These are phyloP conservation scores for Choreutis nemorana DNA, from an alignment of 2,888 invertebrate genomes.

Conservation along the genomic window DNA sequence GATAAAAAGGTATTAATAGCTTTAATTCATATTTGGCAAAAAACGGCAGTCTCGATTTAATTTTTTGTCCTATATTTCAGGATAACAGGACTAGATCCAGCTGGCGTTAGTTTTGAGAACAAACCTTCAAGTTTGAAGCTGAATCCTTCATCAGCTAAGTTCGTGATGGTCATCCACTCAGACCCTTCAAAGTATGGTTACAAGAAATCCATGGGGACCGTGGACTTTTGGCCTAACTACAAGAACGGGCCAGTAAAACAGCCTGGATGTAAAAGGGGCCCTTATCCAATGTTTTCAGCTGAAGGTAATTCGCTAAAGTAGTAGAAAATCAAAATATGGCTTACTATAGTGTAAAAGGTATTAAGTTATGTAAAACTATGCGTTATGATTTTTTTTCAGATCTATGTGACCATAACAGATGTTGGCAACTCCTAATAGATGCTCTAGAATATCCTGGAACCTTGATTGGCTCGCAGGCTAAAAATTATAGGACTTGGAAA, in stretches of 20 bases:
- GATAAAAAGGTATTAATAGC: too few species aligned
- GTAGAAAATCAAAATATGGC: slow-evolving; percentile 1
- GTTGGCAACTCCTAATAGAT: slow-evolving; percentile 37
- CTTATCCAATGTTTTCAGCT: slow-evolving; percentile 24
- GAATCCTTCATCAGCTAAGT: slow-evolving; percentile 28
- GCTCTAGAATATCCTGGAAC: slow-evolving; percentile 30
- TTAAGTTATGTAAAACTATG: neutral
- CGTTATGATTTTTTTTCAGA: slow-evolving; percentile 22
- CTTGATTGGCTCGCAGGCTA: slow-evolving; percentile 34
- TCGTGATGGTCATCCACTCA: slow-evolving; percentile 38
- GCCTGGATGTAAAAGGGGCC: slow-evolving; percentile 32
- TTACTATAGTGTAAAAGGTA: slow-evolving; percentile 4
- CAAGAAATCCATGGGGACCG: slow-evolving; percentile 26
- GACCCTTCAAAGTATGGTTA: slow-evolving; percentile 45
- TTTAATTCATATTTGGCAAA: neutral
- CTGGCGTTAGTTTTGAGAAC: slow-evolving; percentile 31
- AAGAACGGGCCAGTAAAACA: slow-evolving; percentile 29
- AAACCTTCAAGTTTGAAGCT: slow-evolving; percentile 23
- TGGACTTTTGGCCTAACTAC: slow-evolving; percentile 54
- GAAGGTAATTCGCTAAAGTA: slow-evolving; percentile 23
- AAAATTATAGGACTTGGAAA: slow-evolving; percentile 39
- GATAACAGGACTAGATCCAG: slow-evolving; percentile 50
- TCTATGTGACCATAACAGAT: slow-evolving; percentile 43
- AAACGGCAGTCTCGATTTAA: neutral
- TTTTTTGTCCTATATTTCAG: slow-evolving; percentile 23